A percentile compares a stretch with the other conserved stretches of the same genome.
Conservation (phyloP, 2,888 invertebrate genomes). For the Eupithecia pulchellata region DNA sequence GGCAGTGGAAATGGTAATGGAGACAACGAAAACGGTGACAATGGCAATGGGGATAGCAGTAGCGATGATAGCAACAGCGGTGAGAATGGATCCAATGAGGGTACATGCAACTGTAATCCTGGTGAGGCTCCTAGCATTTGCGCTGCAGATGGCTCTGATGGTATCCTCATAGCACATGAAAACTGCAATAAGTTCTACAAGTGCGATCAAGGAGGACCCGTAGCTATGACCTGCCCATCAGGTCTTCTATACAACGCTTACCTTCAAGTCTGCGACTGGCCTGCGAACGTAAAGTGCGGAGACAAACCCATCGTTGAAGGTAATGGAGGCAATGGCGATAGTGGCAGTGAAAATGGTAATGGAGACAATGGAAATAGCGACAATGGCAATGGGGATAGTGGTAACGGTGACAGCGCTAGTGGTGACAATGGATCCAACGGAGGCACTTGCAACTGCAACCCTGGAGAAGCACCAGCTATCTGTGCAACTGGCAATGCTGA, state of each 20-base stretch:
- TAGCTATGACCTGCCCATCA: slow-evolving; percentile 47
- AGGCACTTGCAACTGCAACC: slow-evolving; percentile 44
- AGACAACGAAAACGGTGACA: slow-evolving; percentile 19
- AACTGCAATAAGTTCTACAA: slow-evolving; percentile 60
- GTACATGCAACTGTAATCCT: slow-evolving; percentile 50
- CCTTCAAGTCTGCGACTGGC: slow-evolving; percentile 57
- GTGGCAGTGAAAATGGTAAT: slow-evolving; percentile 17
- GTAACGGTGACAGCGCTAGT: neutral
- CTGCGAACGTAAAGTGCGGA: slow-evolving; percentile 55
- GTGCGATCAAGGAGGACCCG: slow-evolving; percentile 51
- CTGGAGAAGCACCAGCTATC: slow-evolving; percentile 50
- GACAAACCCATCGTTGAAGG: slow-evolving; percentile 46
- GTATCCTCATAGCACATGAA: slow-evolving; percentile 55
- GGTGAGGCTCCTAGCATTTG: slow-evolving; percentile 56
- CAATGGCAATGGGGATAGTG: slow-evolving; percentile 14
- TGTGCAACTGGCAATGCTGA: slow-evolving; percentile 53
- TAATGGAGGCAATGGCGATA: slow-evolving; percentile 26
- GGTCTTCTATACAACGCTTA: slow-evolving; percentile 53
- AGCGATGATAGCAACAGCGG: slow-evolving; percentile 3
- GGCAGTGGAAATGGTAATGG: slow-evolving; percentile 7
- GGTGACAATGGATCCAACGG: slow-evolving; percentile 23
- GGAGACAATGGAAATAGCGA: slow-evolving; percentile 5
- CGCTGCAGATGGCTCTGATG: slow-evolving; percentile 49
- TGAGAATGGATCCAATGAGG: slow-evolving; percentile 21
- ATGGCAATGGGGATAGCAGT: neutral